A percentile compares a stretch with the other conserved stretches of the same genome.
Evolutionary conservation across 2,888 invertebrate species (phyloP).

Genomic region (Tetragonula carbonaria): DNA sequence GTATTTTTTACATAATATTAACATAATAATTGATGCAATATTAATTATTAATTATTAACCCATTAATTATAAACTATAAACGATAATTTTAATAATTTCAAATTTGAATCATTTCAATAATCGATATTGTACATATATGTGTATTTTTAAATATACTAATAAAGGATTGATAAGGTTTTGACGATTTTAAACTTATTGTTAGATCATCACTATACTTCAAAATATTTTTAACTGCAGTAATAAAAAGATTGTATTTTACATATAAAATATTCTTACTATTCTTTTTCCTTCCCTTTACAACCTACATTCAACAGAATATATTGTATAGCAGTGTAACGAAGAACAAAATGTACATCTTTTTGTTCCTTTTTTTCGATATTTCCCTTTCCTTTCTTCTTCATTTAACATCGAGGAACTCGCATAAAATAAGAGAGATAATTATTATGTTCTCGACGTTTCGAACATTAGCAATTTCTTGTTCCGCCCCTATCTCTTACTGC

Average conservation of each 20-base stretch:
- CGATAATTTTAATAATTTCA: no score
- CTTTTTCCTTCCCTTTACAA: background rate
- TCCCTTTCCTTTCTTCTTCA: background rate
- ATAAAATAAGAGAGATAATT: conserved; percentile 36
- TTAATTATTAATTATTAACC: no score
- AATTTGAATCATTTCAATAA: no score
- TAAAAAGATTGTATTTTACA: background rate
- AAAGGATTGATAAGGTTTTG: background rate
- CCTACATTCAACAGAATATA: background rate
- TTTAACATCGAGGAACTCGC: conserved; percentile 40
- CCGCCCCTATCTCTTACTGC: conserved; percentile 30
- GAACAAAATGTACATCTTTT: background rate
- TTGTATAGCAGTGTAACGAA: background rate
- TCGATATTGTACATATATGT: no score
- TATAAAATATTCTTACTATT: background rate
- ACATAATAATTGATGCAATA: no score
- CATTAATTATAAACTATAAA: no score
- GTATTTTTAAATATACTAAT: no score
- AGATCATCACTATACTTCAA: background rate
- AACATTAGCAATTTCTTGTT: conserved; percentile 53
- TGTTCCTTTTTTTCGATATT: background rate
- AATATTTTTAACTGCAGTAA: background rate
- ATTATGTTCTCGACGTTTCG: conserved; percentile 50
- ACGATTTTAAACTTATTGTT: background rate
- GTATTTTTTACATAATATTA: no score